Conservation (phyloP, 2,797 vertebrate genomes). For the Neosilurus mollespiculum region DNA sequence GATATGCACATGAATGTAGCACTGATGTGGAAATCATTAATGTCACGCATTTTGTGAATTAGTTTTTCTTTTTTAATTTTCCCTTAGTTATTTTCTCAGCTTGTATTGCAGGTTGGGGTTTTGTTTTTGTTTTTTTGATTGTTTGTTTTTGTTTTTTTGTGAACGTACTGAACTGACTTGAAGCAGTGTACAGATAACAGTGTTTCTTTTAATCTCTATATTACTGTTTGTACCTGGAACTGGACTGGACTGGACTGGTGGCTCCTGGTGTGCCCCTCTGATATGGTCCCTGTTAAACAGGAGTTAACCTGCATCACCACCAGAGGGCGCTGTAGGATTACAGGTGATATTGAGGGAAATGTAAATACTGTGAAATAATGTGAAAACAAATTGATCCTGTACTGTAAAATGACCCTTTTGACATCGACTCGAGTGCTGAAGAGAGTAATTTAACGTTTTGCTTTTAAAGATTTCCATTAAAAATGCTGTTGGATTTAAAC, state of each 20-base stretch:
- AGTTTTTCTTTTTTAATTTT: slow-evolving; percentile 28
- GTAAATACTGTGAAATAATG: slow-evolving; percentile 79
- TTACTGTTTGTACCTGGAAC: slow-evolving; percentile 58
- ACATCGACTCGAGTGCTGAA: slow-evolving; percentile 60
- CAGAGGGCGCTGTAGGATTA: slow-evolving; percentile 49
- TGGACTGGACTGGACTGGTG: slow-evolving; percentile 35
- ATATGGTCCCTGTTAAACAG: slow-evolving; percentile 27
- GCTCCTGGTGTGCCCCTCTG: slow-evolving; percentile 14
- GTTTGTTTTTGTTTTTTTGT: slow-evolving; percentile 45
- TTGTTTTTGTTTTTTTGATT: slow-evolving; percentile 44
- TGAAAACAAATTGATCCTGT: slow-evolving; percentile 66
- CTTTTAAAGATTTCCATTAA: slow-evolving; percentile 71
- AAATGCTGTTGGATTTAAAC: slow-evolving; percentile 44
- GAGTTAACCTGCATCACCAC: slow-evolving; percentile 36
- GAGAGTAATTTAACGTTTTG: slow-evolving; percentile 68
- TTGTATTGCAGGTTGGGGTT: slow-evolving; percentile 60
- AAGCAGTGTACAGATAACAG: slow-evolving; percentile 64
- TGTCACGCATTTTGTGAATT: not conserved
- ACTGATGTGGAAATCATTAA: not conserved
- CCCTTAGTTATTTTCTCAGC: slow-evolving; percentile 29
- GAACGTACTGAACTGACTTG: slow-evolving; percentile 68
- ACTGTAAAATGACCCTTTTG: slow-evolving; percentile 71
- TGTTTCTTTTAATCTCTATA: slow-evolving; percentile 57
- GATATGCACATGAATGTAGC: not conserved
- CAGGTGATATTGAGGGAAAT: slow-evolving; percentile 49